Conservation (phyloP, 1,140 invertebrate species). For the Ostrea denselamellosa region DNA sequence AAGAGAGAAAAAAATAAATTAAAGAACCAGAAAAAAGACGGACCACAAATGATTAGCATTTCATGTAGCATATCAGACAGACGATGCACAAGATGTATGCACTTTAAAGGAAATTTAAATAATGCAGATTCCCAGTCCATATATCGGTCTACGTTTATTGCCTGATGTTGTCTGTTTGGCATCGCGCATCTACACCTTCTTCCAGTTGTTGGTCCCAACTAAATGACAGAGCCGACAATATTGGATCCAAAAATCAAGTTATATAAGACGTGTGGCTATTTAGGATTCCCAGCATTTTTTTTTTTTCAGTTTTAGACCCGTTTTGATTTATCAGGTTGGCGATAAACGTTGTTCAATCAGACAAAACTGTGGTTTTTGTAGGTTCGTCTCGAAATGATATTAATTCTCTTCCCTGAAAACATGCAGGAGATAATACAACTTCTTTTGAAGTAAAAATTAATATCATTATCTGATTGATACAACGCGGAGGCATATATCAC, state of each 20-base stretch:
- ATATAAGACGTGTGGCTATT: not conserved
- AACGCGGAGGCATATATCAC: conserved; percentile 1
- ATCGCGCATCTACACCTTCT: too few species aligned
- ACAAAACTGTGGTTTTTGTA: not conserved
- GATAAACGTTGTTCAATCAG: not conserved
- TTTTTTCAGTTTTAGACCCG: not conserved
- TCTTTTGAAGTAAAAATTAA: conserved; percentile 19
- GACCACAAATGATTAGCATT: too few species aligned
- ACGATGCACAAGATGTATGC: too few species aligned
- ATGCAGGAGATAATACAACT: not conserved
- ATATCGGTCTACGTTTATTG: too few species aligned
- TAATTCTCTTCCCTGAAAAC: not conserved
- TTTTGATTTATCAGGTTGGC: not conserved
- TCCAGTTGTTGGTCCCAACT: too few species aligned
- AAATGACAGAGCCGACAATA: too few species aligned
- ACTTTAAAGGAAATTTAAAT: too few species aligned
- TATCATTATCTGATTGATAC: conserved; percentile 22
- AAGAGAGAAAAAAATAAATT: too few species aligned
- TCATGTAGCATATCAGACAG: too few species aligned
- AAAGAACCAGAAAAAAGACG: too few species aligned
- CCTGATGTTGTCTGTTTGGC: too few species aligned
- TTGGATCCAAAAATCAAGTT: not conserved
- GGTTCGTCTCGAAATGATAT: not conserved
- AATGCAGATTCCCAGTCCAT: too few species aligned
- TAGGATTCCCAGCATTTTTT: not conserved